Evolutionary conservation across 92 coral and sea anemone species (phyloP).

Genomic region (Siderastrea radians): DNA sequence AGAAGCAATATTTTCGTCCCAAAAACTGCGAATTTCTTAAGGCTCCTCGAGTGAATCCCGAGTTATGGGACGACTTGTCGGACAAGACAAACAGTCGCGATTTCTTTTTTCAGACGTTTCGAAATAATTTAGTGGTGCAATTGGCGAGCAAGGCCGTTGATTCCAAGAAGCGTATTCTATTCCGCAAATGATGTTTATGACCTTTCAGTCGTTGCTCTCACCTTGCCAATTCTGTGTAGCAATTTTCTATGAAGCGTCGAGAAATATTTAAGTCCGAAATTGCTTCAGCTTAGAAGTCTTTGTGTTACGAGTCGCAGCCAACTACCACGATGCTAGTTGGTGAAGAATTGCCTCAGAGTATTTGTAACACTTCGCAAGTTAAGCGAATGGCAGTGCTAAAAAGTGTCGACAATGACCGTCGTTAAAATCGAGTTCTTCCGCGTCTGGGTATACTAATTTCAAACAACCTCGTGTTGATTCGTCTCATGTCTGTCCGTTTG

Average conservation of each 20-base stretch:
- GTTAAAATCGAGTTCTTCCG: conserved; percentile 24
- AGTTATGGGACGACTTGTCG: conserved; percentile 61
- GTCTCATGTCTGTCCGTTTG: not conserved
- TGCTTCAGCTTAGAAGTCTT: conserved; percentile 44
- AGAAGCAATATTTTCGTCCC: conserved; percentile 55
- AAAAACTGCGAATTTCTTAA: conserved; percentile 51
- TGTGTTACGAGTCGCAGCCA: conserved; percentile 57
- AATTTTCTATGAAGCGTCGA: conserved; percentile 61
- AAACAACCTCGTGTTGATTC: not conserved
- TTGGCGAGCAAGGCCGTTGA: conserved; percentile 49
- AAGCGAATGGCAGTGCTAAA: conserved; percentile 41
- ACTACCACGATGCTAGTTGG: conserved; percentile 58
- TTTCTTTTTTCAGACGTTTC: conserved; percentile 44
- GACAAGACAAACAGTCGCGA: conserved; percentile 49
- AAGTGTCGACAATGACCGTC: conserved; percentile 9
- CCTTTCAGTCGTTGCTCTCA: conserved; percentile 43
- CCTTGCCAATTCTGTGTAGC: conserved; percentile 57
- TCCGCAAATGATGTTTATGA: conserved; percentile 38
- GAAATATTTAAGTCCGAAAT: conserved; percentile 51
- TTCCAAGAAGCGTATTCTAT: conserved; percentile 47
- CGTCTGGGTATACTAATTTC: conserved; percentile 2
- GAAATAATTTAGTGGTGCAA: conserved; percentile 38
- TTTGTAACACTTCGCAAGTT: conserved; percentile 30
- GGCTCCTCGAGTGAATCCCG: conserved; percentile 63
- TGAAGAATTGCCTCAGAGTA: conserved; percentile 54